Conservation (phyloP, 2,888 invertebrate genomes). For the Agonopterix heracliana region DNA sequence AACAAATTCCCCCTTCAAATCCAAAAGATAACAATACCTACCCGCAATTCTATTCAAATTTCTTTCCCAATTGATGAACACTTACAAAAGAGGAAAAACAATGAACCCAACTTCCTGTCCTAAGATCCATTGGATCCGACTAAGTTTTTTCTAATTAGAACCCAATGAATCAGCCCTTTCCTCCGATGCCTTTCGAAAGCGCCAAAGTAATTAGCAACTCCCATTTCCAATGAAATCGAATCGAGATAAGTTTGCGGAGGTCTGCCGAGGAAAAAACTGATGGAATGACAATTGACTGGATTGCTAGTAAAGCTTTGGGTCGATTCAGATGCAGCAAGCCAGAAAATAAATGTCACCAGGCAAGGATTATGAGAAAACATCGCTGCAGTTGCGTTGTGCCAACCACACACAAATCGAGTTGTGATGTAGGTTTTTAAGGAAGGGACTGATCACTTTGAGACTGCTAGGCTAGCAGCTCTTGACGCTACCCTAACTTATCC, state of each 20-base stretch:
- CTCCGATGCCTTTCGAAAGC: conserved; percentile 6
- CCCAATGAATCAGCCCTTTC: conserved; percentile 23
- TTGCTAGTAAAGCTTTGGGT: no score
- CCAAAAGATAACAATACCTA: no score
- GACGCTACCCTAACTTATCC: no score
- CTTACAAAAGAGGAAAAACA: conserved; percentile 11
- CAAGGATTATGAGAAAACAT: no score
- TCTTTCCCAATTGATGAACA: conserved; percentile 4
- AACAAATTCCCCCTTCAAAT: no score
- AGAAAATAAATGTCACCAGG: no score
- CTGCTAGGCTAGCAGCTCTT: no score
- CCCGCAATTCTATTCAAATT: background rate
- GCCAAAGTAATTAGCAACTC: conserved; percentile 25
- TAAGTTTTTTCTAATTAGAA: conserved; percentile 26
- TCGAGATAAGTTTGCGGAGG: background rate
- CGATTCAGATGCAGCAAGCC: no score
- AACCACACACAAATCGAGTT: no score
- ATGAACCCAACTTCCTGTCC: conserved; percentile 10
- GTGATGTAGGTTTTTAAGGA: no score
- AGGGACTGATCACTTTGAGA: no score
- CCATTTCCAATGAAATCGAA: conserved; percentile 1
- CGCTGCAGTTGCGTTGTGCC: no score
- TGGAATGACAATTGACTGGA: background rate
- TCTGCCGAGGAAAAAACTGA: conserved; percentile 1
- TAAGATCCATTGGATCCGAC: background rate